phyloP scores from a whole-genome alignment of 2,888 invertebrate species.

The Acrocyrtus sp. region DNA sequence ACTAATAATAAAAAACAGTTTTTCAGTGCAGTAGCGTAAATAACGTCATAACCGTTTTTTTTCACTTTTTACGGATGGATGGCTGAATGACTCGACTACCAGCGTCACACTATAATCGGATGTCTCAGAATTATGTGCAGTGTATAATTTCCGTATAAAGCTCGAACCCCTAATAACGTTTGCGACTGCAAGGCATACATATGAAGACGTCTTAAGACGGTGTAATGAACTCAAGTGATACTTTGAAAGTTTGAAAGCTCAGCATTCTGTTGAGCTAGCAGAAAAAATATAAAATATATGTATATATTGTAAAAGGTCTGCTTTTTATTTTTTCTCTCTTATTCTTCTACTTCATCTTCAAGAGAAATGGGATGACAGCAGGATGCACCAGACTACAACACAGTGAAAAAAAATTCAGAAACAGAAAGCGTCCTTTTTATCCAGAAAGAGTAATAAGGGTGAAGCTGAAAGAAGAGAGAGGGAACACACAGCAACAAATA shows the following conservation, averaged over 20 bases:
- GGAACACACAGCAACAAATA: not conserved
- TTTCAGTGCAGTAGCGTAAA: constrained; percentile 32
- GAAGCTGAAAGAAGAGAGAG: too few species aligned
- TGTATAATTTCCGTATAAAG: not conserved
- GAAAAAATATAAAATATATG: too few species aligned
- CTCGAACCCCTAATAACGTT: too few species aligned
- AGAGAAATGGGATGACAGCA: constrained; percentile 9
- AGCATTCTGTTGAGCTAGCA: too few species aligned
- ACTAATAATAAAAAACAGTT: not conserved
- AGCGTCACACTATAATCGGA: constrained; percentile 33
- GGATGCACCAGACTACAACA: not conserved
- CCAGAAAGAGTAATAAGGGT: too few species aligned
- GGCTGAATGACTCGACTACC: constrained; percentile 17
- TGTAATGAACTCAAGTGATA: too few species aligned
- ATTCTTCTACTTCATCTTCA: too few species aligned
- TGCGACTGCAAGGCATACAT: too few species aligned
- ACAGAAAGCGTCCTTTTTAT: constrained; percentile 5
- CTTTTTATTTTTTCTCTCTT: too few species aligned
- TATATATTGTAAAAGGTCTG: too few species aligned
- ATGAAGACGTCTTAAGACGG: too few species aligned
- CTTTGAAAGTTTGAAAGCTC: too few species aligned
- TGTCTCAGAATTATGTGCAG: not conserved
- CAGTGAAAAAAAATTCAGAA: not conserved
- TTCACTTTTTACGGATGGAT: constrained; percentile 36
- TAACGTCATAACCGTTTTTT: constrained; percentile 42